phyloP scores from a whole-genome alignment of 2,888 invertebrate species.

The Erebia ligea region DNA sequence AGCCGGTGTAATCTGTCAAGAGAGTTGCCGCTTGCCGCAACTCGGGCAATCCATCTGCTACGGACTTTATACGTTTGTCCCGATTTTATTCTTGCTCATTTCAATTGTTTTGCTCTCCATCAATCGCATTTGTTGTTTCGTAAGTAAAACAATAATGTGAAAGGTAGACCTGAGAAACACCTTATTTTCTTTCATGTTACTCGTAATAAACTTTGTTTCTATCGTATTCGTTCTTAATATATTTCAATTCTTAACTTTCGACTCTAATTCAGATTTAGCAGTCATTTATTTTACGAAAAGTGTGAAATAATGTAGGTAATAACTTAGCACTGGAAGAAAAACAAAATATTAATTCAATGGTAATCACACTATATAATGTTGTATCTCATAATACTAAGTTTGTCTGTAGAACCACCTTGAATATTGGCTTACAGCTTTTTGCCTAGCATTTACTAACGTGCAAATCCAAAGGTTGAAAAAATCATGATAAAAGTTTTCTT shows the following conservation, averaged over 20 bases:
- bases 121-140: conserved; percentile 15
- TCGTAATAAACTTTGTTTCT: not conserved
- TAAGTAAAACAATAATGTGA: not conserved
- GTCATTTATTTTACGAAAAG: too few species aligned
- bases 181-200: not conserved
- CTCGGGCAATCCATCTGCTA: conserved; percentile 51
- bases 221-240: not conserved
- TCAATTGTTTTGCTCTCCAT: conserved; percentile 44
- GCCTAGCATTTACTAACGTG: too few species aligned
- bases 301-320: too few species aligned
- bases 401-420: too few species aligned
- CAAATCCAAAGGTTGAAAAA: not conserved
- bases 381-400: too few species aligned
- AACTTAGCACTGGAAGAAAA: too few species aligned
- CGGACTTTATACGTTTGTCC: conserved; percentile 48
- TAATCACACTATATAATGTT: too few species aligned
- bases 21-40: conserved; percentile 48
- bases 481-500: not conserved
- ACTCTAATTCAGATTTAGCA: too few species aligned
- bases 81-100: conserved; percentile 49
- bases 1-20: conserved; percentile 51
- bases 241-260: too few species aligned
- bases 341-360: too few species aligned
- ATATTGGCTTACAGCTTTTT: too few species aligned
- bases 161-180: not conserved